phyloP scores from a whole-genome alignment of 2,113 vertebrate species.

The Dromas ardeola region DNA sequence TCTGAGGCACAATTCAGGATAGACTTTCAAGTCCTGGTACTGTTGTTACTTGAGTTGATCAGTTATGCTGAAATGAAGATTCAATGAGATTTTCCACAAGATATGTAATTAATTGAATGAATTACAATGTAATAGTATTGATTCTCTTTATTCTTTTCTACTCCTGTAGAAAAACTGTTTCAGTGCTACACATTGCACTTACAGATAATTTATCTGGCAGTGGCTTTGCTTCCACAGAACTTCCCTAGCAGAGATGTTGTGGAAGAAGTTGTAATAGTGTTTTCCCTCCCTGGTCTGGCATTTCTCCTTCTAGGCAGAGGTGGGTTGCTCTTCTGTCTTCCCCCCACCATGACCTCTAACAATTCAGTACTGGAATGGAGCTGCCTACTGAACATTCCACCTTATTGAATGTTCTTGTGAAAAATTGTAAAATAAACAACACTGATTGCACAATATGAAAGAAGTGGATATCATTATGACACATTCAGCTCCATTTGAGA shows the following conservation, averaged over 20 bases:
- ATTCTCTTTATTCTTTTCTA: conserved; percentile 15
- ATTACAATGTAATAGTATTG: background rate
- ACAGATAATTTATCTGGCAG: background rate
- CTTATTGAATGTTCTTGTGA: background rate
- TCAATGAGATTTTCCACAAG: conserved; percentile 27
- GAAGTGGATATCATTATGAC: background rate
- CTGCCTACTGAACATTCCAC: background rate
- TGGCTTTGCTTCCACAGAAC: background rate
- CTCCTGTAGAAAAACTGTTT: background rate
- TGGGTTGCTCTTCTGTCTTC: background rate
- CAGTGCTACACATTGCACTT: background rate
- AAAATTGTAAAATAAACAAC: background rate
- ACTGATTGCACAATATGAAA: background rate
- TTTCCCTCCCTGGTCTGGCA: background rate
- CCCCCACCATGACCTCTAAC: background rate
- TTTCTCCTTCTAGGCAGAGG: background rate
- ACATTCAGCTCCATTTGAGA: background rate
- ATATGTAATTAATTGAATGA: conserved; percentile 25
- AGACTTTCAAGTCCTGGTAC: background rate
- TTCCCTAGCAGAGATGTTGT: background rate
- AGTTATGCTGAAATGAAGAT: conserved; percentile 59
- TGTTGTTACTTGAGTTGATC: background rate
- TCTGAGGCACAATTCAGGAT: background rate
- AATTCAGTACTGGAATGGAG: background rate
- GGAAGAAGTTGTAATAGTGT: background rate